Conservation (phyloP, 1,140 invertebrate species). For the Atopsyche davidsoni region DNA sequence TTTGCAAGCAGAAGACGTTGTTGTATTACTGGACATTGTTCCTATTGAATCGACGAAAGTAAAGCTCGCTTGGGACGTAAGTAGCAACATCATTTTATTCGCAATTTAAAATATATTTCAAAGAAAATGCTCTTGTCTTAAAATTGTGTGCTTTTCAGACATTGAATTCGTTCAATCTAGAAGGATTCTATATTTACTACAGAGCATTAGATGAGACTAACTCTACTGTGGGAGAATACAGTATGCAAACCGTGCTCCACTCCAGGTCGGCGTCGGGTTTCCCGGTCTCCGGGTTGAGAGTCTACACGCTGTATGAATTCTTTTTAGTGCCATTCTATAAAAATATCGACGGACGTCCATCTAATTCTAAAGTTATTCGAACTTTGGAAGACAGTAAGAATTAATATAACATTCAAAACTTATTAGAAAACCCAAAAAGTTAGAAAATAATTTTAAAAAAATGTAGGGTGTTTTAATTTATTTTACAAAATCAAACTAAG, state of each 20-base stretch:
- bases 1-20: conserved; percentile 56
- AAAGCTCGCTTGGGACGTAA: conserved; percentile 76
- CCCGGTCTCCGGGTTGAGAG: conserved; percentile 61
- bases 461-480: no score
- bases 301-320: conserved; percentile 70
- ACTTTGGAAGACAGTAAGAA: conserved; percentile 69
- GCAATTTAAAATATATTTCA: not conserved
- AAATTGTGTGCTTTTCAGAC: conserved; percentile 38
- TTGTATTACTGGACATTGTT: conserved; percentile 73
- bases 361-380: conserved; percentile 62
- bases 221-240: conserved; percentile 52
- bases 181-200: conserved; percentile 68
- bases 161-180: conserved; percentile 64
- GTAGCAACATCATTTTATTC: conserved; percentile 19
- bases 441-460: no score
- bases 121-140: not conserved
- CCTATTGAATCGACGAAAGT: conserved; percentile 75
- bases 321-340: conserved; percentile 75
- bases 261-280: conserved; percentile 65
- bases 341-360: conserved; percentile 69
- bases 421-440: no score
- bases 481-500: no score
- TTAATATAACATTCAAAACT: not conserved
- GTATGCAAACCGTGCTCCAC: conserved; percentile 70
- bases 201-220: conserved; percentile 52